Evolutionary conservation across 2,113 vertebrate species (phyloP).

Genomic region (Galemys pyrenaicus): DNA sequence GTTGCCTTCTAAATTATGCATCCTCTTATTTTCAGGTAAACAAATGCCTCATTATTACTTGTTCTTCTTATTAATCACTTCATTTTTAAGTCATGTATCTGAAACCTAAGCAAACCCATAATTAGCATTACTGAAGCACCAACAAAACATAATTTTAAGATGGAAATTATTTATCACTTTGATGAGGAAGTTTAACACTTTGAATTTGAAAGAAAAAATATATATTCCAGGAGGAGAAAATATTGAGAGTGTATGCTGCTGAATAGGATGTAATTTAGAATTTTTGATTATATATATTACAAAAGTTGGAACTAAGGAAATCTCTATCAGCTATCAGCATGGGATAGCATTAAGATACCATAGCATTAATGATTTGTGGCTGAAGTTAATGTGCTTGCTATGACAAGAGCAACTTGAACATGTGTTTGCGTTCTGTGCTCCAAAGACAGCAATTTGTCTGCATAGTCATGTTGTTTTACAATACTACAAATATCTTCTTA

Average conservation of each 20-base stretch:
- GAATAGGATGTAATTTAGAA: background rate
- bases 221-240: background rate
- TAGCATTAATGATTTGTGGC: background rate
- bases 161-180: background rate
- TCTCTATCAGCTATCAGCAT: background rate
- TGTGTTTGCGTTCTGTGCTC: background rate
- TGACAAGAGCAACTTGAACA: background rate
- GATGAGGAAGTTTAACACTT: background rate
- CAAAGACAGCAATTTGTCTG: background rate
- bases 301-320: background rate
- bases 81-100: constrained; percentile 57
- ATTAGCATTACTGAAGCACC: constrained; percentile 1
- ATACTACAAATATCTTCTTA: background rate
- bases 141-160: background rate
- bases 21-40: constrained; percentile 70
- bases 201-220: constrained; percentile 8
- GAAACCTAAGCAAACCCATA: background rate
- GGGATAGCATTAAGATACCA: background rate
- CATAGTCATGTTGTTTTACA: background rate
- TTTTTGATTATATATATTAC: background rate
- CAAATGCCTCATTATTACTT: constrained; percentile 55
- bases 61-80: constrained; percentile 43
- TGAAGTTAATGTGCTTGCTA: background rate
- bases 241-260: background rate
- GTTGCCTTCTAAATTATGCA: constrained; percentile 74